Evolutionary conservation across 2,797 vertebrate genomes (phyloP), one percentile per base, ranked within the genome.

Genomic region (Botia almorhae): DNA sequence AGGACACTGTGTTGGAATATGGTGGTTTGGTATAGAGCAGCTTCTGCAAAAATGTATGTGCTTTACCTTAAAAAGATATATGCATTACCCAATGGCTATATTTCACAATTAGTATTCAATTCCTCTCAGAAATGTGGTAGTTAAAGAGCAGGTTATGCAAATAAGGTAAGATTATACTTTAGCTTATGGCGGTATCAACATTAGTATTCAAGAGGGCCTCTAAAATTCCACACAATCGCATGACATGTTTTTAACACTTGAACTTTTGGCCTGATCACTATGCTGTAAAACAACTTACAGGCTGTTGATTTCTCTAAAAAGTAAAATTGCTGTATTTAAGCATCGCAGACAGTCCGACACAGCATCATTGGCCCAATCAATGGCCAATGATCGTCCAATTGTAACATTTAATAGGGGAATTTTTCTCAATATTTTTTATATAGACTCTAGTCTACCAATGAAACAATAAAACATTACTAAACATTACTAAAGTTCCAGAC

Each of bases 391-490:
- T 33, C 33, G 4, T 3, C 33, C 33, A 33, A 33, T 33, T 33
- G 8, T 46, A 46, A 11, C 8, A 8, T 1, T 55, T 43, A 43
- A 67, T 29, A 46, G 53, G 10, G 21, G 12, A 21, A 69, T 69
- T 8, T 58, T 6, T 10, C 26, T 19, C 12, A 39, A 1, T 39
- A 33, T 55, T n/a, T 69, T 77, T 60, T 50, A 61, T 70, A 36
- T 26, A 50, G 19, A 33, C 14, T 17, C 14, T 39, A 16, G 5
- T 16, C 50, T 16, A 63, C 43, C 56, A 63, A 51, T 63, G 12
- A 78, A 78, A 78, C 13, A 51, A 1, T 53, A 61, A 70, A 78
- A 70, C 56, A 36, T 70, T 65, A 76, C 39, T 53, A 70, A 78
- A 70, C 68, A 36, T 70, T 65, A 76, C 39, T 53, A 33, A 69